These are phyloP conservation scores for Coenonympha glycerion DNA, from an alignment of 2,888 invertebrate genomes.

Conservation along the genomic window DNA sequence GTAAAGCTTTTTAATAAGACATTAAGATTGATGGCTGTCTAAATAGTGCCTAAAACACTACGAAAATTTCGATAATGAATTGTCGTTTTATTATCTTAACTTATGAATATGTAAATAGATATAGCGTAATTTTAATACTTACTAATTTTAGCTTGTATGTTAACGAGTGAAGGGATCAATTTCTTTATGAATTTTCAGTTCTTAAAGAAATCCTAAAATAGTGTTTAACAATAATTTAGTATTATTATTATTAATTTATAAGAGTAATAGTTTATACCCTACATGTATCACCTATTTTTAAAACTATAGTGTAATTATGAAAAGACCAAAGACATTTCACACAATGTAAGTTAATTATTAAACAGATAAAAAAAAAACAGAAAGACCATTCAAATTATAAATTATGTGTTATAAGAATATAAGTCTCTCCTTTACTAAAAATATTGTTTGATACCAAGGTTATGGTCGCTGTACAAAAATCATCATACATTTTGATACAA, in stretches of 20 bases:
- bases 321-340: constrained; percentile 18
- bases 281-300: constrained; percentile 4
- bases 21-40: constrained; percentile 76
- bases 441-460: too few species aligned
- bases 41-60: constrained; percentile 77
- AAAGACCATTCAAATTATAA: not conserved
- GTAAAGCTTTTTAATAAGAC: constrained; percentile 69
- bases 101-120: constrained; percentile 62
- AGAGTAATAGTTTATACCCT: constrained; percentile 15
- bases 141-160: constrained; percentile 51
- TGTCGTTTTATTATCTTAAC: constrained; percentile 69
- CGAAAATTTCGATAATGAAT: constrained; percentile 73
- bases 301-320: not conserved
- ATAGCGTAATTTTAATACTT: constrained; percentile 51
- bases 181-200: constrained; percentile 49
- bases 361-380: not conserved
- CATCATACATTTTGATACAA: too few species aligned
- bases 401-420: not conserved
- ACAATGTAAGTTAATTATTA: constrained; percentile 2
- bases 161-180: constrained; percentile 68
- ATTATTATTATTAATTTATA: constrained; percentile 1
- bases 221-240: constrained; percentile 14
- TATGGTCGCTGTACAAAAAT: too few species aligned
- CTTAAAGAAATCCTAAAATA: constrained; percentile 19
- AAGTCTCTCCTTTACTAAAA: not conserved